These are phyloP conservation scores for Phthorimaea operculella DNA, from an alignment of 1,140 invertebrate genomes.

Conservation along the genomic window DNA sequence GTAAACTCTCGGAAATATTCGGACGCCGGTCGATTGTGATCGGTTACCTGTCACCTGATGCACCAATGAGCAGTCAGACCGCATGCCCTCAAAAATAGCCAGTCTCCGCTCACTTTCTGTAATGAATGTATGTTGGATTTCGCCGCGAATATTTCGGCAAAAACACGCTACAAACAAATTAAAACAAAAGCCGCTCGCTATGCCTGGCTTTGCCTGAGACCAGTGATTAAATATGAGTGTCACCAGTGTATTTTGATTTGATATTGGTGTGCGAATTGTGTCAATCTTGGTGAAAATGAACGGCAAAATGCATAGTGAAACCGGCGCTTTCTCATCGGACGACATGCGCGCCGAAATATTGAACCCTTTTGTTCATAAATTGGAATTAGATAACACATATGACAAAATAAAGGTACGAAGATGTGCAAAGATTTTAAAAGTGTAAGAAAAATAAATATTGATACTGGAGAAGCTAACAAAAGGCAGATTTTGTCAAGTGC, in stretches of 20 bases:
- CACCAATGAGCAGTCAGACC: constrained; percentile 16
- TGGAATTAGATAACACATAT: constrained; percentile 84
- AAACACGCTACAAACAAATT: constrained; percentile 22
- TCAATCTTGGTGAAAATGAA: constrained; percentile 52
- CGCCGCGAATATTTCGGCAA: constrained; percentile 19
- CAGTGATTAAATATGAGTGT: constrained; percentile 21
- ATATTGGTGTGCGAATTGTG: constrained; percentile 2
- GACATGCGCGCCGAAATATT: constrained; percentile 69
- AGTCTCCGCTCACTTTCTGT: constrained; percentile 22
- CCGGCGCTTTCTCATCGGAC: constrained; percentile 61
- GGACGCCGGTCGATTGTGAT: constrained; percentile 20
- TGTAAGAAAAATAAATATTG: no score
- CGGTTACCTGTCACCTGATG: constrained; percentile 21
- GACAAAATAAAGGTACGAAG: constrained; percentile 85
- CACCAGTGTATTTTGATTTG: constrained; percentile 26
- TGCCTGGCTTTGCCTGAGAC: constrained; percentile 9
- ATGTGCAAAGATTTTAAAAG: not conserved
- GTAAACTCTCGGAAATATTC: constrained; percentile 8
- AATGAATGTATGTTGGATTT: constrained; percentile 17
- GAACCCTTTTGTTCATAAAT: constrained; percentile 86
- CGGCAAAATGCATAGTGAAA: constrained; percentile 64
- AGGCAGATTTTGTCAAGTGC: no score
- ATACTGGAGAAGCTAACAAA: no score
- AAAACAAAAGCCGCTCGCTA: constrained; percentile 21
- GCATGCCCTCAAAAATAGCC: constrained; percentile 14